Evolutionary conservation across 1,140 invertebrate genomes (phyloP).

Genomic region (Sinonovacula constricta): DNA sequence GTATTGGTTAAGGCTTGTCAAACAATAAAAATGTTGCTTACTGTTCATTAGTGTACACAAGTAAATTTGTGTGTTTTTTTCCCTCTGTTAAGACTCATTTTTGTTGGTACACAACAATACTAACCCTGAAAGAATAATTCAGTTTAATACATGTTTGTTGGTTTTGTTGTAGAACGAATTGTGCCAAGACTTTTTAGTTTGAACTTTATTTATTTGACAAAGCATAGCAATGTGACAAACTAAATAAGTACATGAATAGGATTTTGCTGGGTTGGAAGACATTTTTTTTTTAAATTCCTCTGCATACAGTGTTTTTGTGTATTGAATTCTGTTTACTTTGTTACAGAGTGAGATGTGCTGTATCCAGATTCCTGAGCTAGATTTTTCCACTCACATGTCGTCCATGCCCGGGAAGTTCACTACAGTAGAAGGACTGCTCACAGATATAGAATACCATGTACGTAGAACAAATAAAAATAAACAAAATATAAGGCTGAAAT

Average conservation of each 20-base stretch:
- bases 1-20: too few species aligned
- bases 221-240: too few species aligned
- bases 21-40: too few species aligned
- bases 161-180: neutral
- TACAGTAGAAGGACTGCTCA: conserved; percentile 91
- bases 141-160: neutral
- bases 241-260: neutral
- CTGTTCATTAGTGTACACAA: too few species aligned
- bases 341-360: conserved; percentile 93
- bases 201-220: too few species aligned
- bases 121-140: neutral
- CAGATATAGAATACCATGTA: conserved; percentile 79
- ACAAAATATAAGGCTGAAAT: neutral
- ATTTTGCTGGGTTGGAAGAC: neutral
- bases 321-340: conserved; percentile 3
- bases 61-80: too few species aligned
- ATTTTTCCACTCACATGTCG: conserved; percentile 90
- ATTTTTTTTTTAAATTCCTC: too few species aligned
- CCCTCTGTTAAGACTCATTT: too few species aligned
- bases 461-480: neutral
- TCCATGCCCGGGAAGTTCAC: conserved; percentile 96
- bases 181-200: too few species aligned
- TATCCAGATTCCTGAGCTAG: conserved; percentile 93
- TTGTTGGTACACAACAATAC: too few species aligned
- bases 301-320: neutral